phyloP scores from a whole-genome alignment of 1,140 invertebrate genomes.

The Neodiprion pinetum region DNA sequence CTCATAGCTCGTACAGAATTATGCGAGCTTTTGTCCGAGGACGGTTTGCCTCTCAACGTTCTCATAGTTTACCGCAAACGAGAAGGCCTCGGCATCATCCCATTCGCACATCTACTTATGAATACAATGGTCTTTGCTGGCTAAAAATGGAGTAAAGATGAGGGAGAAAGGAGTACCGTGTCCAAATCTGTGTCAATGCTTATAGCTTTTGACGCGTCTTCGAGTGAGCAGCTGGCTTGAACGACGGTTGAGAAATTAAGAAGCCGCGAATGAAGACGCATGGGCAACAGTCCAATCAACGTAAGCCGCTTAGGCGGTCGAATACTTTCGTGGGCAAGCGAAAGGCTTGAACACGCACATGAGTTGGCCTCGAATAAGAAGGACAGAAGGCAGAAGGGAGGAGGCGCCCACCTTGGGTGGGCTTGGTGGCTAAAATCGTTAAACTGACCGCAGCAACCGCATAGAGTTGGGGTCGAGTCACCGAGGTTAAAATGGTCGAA shows the following conservation, averaged over 20 bases:
- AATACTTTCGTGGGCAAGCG: background rate
- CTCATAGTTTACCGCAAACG: background rate
- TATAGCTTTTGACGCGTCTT: background rate
- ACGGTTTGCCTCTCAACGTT: background rate
- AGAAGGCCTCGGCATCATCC: too few species aligned
- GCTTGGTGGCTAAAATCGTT: slow-evolving; percentile 4
- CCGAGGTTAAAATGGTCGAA: background rate
- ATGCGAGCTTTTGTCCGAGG: background rate
- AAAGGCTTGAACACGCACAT: slow-evolving; percentile 2
- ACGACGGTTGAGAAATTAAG: background rate
- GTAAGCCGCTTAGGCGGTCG: background rate
- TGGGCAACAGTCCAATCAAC: background rate
- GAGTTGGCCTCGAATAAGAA: background rate
- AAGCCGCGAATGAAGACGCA: background rate
- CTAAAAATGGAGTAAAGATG: background rate
- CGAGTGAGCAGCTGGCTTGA: too few species aligned
- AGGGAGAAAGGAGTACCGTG: background rate
- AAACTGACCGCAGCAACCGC: slow-evolving; percentile 4
- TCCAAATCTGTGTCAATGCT: background rate
- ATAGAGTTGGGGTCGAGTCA: slow-evolving; percentile 6
- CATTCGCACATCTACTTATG: too few species aligned
- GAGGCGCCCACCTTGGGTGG: background rate
- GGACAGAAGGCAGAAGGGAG: background rate
- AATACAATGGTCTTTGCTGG: too few species aligned
- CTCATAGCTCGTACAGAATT: background rate